A percentile compares a stretch with the other conserved stretches of the same genome.
These are phyloP conservation scores for Galaxias olidus DNA, from an alignment of 2,797 vertebrate genomes.

Conservation along the genomic window DNA sequence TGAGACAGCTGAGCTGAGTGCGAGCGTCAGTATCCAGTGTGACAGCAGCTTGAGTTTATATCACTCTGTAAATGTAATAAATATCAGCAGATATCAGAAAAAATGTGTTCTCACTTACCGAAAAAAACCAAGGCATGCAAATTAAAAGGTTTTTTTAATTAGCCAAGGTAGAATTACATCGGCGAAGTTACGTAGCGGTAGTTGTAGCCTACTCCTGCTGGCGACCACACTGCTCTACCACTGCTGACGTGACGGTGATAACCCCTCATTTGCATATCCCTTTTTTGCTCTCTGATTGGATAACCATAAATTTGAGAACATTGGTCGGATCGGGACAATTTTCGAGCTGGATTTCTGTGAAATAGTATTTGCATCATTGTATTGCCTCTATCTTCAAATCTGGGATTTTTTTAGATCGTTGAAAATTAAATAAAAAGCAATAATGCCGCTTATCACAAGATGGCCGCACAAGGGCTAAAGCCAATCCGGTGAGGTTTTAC, in stretches of 20 bases:
- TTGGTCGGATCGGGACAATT: neutral
- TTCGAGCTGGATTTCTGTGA: neutral
- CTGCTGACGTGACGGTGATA: slow-evolving; percentile 78
- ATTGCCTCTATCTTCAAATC: neutral
- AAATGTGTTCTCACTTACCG: slow-evolving; percentile 64
- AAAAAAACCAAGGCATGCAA: slow-evolving; percentile 31
- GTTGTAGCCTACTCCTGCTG: slow-evolving; percentile 71
- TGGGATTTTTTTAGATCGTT: slow-evolving; percentile 8
- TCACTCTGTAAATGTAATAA: neutral
- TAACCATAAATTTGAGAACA: slow-evolving; percentile 20
- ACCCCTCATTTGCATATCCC: slow-evolving; percentile 76
- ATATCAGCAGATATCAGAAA: neutral
- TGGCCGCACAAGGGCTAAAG: slow-evolving; percentile 72
- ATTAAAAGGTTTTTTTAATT: slow-evolving; percentile 36
- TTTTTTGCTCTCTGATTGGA: slow-evolving; percentile 72
- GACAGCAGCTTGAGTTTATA: slow-evolving; percentile 62
- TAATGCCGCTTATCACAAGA: slow-evolving; percentile 74
- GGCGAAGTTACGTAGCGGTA: slow-evolving; percentile 72
- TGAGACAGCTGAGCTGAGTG: slow-evolving; percentile 62
- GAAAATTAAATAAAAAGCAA: slow-evolving; percentile 25
- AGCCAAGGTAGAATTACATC: slow-evolving; percentile 41
- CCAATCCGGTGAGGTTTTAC: slow-evolving; percentile 76
- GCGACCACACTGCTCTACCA: slow-evolving; percentile 73
- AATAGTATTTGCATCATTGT: neutral
- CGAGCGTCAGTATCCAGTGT: slow-evolving; percentile 30